These are phyloP conservation scores for Maniola jurtina DNA, from an alignment of 1,140 invertebrate genomes.

Conservation along the genomic window DNA sequence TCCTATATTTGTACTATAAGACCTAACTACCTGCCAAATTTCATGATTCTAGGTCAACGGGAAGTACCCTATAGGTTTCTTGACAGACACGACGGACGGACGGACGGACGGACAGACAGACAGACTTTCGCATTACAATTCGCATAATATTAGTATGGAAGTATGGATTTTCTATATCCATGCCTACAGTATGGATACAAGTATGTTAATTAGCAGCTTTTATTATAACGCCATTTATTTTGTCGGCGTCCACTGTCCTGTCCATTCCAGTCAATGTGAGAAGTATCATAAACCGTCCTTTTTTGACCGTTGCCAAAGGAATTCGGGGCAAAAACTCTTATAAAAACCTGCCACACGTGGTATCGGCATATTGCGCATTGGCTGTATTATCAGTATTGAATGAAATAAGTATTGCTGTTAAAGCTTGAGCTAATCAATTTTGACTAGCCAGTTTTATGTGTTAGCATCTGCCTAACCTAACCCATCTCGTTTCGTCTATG, in stretches of 20 bases:
- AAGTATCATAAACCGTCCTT: slow-evolving; percentile 33
- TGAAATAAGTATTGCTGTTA: slow-evolving; percentile 12
- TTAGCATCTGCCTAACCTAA: background rate
- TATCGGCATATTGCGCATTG: slow-evolving; percentile 36
- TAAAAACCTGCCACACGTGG: slow-evolving; percentile 44
- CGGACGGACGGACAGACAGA: too few relatives aligned
- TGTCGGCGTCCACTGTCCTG: background rate
- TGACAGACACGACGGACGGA: too few relatives aligned
- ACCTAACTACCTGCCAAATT: too few relatives aligned
- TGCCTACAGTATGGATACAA: too few relatives aligned
- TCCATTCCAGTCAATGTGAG: slow-evolving; percentile 28
- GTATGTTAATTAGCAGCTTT: background rate
- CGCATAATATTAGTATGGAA: too few relatives aligned
- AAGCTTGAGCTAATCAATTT: background rate
- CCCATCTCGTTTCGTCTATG: too few relatives aligned
- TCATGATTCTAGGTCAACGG: too few relatives aligned
- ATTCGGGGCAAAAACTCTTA: slow-evolving; percentile 48
- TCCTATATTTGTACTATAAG: too few relatives aligned
- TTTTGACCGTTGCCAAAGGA: slow-evolving; percentile 42
- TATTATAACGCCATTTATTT: background rate
- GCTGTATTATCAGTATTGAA: slow-evolving; percentile 25
- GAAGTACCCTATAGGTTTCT: too few relatives aligned
- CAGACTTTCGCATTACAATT: too few relatives aligned
- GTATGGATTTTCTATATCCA: too few relatives aligned
- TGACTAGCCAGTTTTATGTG: background rate